phyloP scores from a whole-genome alignment of 2,797 vertebrate species.

The Anabas testudineus region DNA sequence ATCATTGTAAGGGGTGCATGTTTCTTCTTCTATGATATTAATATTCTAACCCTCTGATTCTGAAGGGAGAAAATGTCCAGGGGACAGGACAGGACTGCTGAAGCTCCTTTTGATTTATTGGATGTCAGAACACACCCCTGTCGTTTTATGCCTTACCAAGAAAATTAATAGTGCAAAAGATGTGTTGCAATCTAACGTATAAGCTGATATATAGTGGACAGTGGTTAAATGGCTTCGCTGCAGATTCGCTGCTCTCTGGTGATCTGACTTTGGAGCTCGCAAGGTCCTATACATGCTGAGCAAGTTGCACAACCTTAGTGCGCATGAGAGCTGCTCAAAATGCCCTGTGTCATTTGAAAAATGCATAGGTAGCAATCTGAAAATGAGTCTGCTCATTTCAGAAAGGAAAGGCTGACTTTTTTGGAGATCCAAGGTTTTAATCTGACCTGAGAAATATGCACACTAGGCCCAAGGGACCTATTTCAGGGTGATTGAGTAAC shows the following conservation, averaged over 20 bases:
- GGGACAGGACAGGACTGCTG: conserved; percentile 41
- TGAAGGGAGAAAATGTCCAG: conserved; percentile 43
- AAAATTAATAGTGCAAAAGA: conserved; percentile 50
- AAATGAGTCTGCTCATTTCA: conserved; percentile 46
- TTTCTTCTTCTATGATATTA: conserved; percentile 77
- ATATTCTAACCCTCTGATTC: conserved; percentile 70
- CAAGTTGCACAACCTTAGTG: conserved; percentile 38
- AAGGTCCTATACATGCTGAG: conserved; percentile 56
- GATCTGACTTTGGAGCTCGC: conserved; percentile 35
- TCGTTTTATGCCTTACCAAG: conserved; percentile 59
- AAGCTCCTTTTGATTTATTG: conserved; percentile 70
- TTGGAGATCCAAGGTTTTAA: conserved; percentile 40
- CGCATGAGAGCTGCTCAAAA: conserved; percentile 36
- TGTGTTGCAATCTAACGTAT: conserved; percentile 21
- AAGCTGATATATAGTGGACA: conserved; percentile 22
- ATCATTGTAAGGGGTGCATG: conserved; percentile 71
- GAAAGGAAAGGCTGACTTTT: conserved; percentile 39
- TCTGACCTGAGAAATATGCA: conserved; percentile 51
- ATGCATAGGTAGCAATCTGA: conserved; percentile 51
- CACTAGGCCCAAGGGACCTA: conserved; percentile 32
- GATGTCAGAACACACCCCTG: conserved; percentile 52
- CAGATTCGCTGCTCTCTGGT: conserved; percentile 23
- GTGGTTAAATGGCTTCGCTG: conserved; percentile 37
- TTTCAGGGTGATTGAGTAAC: conserved; percentile 67
- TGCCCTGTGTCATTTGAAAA: conserved; percentile 42